A percentile compares a stretch with the other conserved stretches of the same genome.
phyloP scores from a whole-genome alignment of 2,888 invertebrate genomes.

The Ferrisia virgata region DNA sequence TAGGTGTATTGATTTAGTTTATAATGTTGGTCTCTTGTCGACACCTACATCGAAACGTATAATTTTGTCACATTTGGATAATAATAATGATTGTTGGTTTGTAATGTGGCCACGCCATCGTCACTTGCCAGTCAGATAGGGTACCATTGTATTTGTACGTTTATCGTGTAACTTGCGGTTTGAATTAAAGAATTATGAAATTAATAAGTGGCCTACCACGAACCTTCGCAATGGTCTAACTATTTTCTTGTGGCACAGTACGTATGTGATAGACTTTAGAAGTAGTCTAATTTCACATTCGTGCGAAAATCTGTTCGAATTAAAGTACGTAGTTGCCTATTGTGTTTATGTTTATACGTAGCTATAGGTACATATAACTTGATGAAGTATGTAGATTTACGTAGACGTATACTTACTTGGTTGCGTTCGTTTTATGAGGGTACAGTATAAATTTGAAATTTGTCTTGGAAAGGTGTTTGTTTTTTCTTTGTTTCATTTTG shows the following conservation, averaged over 20 bases:
- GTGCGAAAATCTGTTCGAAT: not conserved
- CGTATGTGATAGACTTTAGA: not conserved
- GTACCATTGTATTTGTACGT: not conserved
- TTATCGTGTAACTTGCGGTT: not conserved
- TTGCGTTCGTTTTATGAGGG: not conserved
- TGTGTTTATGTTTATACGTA: not conserved
- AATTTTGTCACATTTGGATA: not conserved
- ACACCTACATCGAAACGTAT: not conserved
- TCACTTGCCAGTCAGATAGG: no score
- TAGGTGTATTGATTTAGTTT: not conserved
- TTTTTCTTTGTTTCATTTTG: not conserved
- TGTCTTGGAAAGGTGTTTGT: not conserved
- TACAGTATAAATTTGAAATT: not conserved
- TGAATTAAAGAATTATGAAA: not conserved
- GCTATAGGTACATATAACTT: not conserved
- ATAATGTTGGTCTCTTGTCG: no score
- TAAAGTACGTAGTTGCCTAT: no score
- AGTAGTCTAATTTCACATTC: constrained; percentile 1
- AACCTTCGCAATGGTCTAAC: not conserved
- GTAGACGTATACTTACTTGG: no score
- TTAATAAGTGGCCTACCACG: not conserved
- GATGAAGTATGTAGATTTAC: no score
- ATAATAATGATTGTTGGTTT: not conserved
- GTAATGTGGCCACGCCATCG: not conserved
- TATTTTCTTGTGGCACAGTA: not conserved